Evolutionary conservation across 2,888 invertebrate genomes (phyloP).

Genomic region (Sinopyrophorus schimmeli): DNA sequence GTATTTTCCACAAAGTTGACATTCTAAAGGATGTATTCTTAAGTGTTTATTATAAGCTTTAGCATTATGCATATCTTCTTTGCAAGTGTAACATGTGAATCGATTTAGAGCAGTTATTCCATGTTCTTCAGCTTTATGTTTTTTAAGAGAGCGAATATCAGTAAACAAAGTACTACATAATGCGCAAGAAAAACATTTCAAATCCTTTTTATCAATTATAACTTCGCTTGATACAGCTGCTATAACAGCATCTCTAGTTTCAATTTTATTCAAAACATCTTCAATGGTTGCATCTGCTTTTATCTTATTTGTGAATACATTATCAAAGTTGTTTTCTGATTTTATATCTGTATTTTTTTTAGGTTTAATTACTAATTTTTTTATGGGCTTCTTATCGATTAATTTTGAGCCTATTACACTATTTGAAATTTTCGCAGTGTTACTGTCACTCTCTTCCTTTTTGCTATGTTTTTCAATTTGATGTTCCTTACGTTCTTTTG

Average conservation of each 20-base stretch:
- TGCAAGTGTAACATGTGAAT: conserved; percentile 64
- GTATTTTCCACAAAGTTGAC: conserved; percentile 78
- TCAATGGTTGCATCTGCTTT: conserved; percentile 42
- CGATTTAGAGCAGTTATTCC: conserved; percentile 52
- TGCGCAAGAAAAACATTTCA: conserved; percentile 36
- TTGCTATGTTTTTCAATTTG: conserved; percentile 58
- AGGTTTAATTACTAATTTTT: conserved; percentile 47
- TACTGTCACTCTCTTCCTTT: conserved; percentile 34
- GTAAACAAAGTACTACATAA: conserved; percentile 45
- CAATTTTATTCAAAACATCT: conserved; percentile 50
- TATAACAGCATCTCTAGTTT: conserved; percentile 40
- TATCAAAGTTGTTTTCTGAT: conserved; percentile 52
- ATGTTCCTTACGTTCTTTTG: conserved; percentile 68
- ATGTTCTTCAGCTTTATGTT: conserved; percentile 57
- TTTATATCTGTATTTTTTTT: conserved; percentile 42
- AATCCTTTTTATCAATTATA: conserved; percentile 24
- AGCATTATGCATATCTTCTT: conserved; percentile 69
- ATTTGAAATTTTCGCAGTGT: conserved; percentile 48
- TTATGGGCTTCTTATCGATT: conserved; percentile 47
- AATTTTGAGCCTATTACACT: conserved; percentile 43
- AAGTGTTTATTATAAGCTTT: conserved; percentile 73
- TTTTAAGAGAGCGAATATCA: conserved; percentile 46
- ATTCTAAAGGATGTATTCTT: conserved; percentile 79
- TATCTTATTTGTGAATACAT: conserved; percentile 49
- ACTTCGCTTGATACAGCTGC: conserved; percentile 28